phyloP scores from a whole-genome alignment of 2,888 invertebrate species.

The Oscheius sp. region DNA sequence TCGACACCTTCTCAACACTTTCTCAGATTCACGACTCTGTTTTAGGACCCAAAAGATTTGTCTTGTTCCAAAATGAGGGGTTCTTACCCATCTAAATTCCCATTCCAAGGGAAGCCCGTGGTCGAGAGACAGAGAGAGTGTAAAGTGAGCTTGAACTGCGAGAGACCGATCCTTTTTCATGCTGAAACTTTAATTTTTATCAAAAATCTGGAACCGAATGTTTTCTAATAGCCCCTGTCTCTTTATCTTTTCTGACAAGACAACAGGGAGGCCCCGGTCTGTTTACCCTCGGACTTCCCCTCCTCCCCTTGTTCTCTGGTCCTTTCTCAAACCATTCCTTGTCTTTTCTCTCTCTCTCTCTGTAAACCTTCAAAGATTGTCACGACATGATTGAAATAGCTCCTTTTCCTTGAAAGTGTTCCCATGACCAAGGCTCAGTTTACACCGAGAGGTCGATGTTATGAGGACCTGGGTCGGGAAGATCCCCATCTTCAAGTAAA shows the following conservation, averaged over 20 bases:
- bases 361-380: background rate
- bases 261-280: background rate
- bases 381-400: background rate
- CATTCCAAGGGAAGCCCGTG: too few relatives aligned
- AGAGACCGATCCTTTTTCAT: slow-evolving; percentile 3
- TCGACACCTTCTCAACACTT: slow-evolving; percentile 1
- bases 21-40: too few relatives aligned
- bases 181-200: background rate
- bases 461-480: background rate
- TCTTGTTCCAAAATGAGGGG: too few relatives aligned
- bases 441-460: slow-evolving; percentile 2
- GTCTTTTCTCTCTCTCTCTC: background rate
- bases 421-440: background rate
- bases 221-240: too few relatives aligned
- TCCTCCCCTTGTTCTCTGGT: background rate
- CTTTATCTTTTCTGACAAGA: too few relatives aligned
- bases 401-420: background rate
- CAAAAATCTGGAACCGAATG: too few relatives aligned
- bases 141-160: background rate
- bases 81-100: too few relatives aligned
- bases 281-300: slow-evolving; percentile 4
- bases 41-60: too few relatives aligned
- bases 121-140: background rate
- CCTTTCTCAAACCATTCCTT: background rate
- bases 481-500: too few relatives aligned